phyloP scores from a whole-genome alignment of 2,113 vertebrate genomes.

The Hyperopisus bebe region DNA sequence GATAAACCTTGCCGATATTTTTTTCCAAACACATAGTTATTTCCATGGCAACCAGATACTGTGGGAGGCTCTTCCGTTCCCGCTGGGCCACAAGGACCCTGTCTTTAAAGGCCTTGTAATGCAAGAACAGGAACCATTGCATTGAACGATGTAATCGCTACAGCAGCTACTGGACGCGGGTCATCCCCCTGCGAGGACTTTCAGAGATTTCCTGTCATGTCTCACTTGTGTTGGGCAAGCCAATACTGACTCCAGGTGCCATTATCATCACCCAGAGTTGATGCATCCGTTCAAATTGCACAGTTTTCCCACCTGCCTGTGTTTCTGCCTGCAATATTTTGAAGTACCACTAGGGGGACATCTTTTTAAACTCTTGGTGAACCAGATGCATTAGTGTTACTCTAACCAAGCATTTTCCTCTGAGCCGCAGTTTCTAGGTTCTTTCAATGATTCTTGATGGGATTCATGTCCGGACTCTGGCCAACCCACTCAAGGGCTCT shows the following conservation, averaged over 20 bases:
- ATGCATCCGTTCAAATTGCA: not conserved
- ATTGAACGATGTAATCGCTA: not conserved
- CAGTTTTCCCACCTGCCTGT: not conserved
- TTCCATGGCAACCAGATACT: constrained; percentile 59
- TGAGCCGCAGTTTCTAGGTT: not conserved
- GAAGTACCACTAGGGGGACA: not conserved
- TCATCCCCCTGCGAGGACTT: not conserved
- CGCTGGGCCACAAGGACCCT: constrained; percentile 26
- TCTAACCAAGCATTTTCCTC: not conserved
- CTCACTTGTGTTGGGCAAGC: not conserved
- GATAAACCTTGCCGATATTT: not conserved
- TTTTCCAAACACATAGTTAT: constrained; percentile 52
- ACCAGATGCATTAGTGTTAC: not conserved
- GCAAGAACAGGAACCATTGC: constrained; percentile 35
- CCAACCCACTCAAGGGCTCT: not conserved
- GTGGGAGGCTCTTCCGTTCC: constrained; percentile 43
- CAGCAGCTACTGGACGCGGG: not conserved
- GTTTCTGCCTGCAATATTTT: not conserved
- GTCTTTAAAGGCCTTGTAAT: constrained; percentile 35
- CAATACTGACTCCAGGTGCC: not conserved
- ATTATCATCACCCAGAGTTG: not conserved
- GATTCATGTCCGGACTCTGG: not conserved
- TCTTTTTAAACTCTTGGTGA: not conserved
- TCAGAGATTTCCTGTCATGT: not conserved
- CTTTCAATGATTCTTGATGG: not conserved